Percentiles rank a stretch among this genome's conserved stretches.
These are phyloP conservation scores for Artibeus lituratus DNA, from an alignment of 2,797 vertebrate species.

Conservation along the genomic window DNA sequence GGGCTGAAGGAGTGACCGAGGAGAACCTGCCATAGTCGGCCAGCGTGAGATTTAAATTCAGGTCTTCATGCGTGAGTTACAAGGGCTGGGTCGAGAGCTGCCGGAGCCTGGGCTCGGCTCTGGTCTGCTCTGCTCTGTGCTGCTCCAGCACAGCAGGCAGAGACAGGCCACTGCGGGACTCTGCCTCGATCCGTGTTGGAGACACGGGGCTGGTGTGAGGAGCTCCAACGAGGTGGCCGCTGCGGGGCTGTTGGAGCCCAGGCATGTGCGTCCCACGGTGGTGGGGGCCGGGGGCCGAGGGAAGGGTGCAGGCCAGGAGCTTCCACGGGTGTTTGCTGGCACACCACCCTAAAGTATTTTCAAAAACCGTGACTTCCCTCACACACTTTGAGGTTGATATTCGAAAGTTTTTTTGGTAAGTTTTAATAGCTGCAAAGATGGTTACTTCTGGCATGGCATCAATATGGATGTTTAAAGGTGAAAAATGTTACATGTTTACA, in stretches of 20 bases:
- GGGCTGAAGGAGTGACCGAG: fast-evolving
- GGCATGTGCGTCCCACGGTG: fast-evolving
- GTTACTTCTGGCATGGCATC: neutral
- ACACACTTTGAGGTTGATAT: neutral
- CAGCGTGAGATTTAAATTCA: neutral
- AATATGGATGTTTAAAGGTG: constrained; percentile 14
- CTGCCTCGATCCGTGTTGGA: neutral
- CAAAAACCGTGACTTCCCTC: neutral
- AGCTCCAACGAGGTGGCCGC: neutral
- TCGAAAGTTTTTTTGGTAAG: neutral
- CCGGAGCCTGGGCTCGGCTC: no score
- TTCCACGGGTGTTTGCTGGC: fast-evolving
- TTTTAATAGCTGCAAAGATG: neutral
- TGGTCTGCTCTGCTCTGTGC: neutral
- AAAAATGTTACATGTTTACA: neutral
- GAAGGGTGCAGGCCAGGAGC: fast-evolving
- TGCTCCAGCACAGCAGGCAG: neutral
- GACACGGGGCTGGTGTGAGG: no score
- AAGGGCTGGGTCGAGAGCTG: neutral
- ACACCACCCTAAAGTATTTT: neutral
- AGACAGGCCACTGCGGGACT: no score
- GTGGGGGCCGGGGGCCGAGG: fast-evolving
- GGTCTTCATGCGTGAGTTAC: neutral
- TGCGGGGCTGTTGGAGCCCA: neutral
- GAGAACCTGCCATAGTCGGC: fast-evolving